Base-by-base conservation (phyloP, 2,113 vertebrate genomes). In the Lutjanus erythropterus region DNA sequence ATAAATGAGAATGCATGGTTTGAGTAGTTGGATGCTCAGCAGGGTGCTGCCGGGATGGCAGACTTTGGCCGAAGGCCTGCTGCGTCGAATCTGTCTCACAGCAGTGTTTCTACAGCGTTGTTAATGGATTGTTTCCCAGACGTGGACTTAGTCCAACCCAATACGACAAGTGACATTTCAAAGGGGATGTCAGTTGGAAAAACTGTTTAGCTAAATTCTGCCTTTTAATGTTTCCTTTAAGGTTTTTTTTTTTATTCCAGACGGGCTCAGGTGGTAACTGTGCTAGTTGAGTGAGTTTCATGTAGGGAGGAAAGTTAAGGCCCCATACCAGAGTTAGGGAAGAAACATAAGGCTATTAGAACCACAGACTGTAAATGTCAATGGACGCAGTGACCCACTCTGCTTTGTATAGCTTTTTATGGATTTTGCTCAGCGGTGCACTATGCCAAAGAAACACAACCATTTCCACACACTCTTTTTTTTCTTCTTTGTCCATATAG, bases 21-120 rank as follows among this genome's bases (percentile, higher is more conserved):
- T 76, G 78, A 81, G 52, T 79, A 41, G 75, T 68, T 42, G 39
- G 66, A 73, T 49, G 59, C 85, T 66, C 76, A 39, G 81, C 35
- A 44, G 81, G 88, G 71, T 15, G 75, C 39, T 60, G 58, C 44
- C 14, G 39, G 44, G 49, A 71, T 39, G 82, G 66, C 82, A 84
- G 71, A 55, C 73, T 71, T 44, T 74, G 76, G 76, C 78, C 56
- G 25, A 79, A 83, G 79, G 49, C 86, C 83, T 44, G 88, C 87
- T 89, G 88, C 1, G 84, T 77, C 35, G 16, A 88, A 89, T 91
- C 68, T 78, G 76, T 80, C 86, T 91, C 88, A 18, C 88, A 84
- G 86, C 79, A 23, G 71, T 29, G 55, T 69, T 72, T 78, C 69
- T 61, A 52, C 61, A 60, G n/a, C 50, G 46, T 66, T 67, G 60